Base-by-base conservation (phyloP, 1,140 invertebrate genomes). In the Bombus sylvicola region DNA sequence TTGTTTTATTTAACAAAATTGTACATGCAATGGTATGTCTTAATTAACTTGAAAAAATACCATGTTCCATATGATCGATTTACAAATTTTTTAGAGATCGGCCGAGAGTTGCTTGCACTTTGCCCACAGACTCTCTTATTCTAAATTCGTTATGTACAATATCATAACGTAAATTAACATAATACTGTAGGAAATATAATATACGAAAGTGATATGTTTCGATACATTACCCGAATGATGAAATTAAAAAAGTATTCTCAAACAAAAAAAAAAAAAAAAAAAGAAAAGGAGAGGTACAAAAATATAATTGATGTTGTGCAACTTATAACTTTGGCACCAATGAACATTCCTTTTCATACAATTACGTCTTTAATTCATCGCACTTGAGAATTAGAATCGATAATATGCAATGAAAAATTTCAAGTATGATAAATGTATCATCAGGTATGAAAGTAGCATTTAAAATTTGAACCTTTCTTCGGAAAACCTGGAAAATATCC, bases 1-100 rank as follows among this genome's bases (percentile, higher is more conserved):
- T 59, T 25, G 13, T 59, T 85, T 85, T 80, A 85, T 85, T 85
- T 64, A 72, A 85, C 53, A 85, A 72, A 53, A 37, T 37, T 39
- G 71, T 80, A 85, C 68, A 80, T 64, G 43, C 12, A 73, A 75
- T 25, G 71, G 3, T n/a, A n/a, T 1, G 47, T 53, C 47, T 76
- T 53, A 66, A 68, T 25, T 68, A 34, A 39, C 41, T 39, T 68
- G 34, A 10, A 37, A 69, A 69, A 69, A 78, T 83, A 41, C 13
- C 28, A 41, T 18, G 13, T 18, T 69, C 43, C 2, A 41, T 4
- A 47, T 12, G 47, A 53, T 2, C 6, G n/a, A 39, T 78, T 78
- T 64, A 64, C 75, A 66, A 41, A 31, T 31, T 74, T 9, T 2
- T 73, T n/a, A 18, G 71, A 6, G 71, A 39, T 53, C 47, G 47